Evolutionary conservation across 2,888 invertebrate genomes (phyloP), one percentile per base, ranked within the genome.

Genomic region (Nudaria mundana): DNA sequence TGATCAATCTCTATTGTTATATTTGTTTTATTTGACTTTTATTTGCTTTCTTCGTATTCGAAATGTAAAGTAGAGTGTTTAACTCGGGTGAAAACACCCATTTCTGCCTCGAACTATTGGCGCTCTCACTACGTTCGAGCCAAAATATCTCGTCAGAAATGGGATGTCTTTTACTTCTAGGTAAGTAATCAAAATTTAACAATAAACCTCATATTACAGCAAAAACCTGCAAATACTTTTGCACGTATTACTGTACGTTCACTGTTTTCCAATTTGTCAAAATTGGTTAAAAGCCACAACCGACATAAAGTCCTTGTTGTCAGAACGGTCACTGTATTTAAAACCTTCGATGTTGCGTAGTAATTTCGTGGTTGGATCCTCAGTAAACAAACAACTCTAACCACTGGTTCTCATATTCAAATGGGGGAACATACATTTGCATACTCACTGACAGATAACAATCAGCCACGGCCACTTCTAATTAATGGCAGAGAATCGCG

Each of bases 391-490:
- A 34, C 36, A 48, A 42, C 45, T 43, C 44, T 50, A 46, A 40
- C 53, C 45, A 36, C 44, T 18, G 11, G 24, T 12, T 31, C 14
- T 40, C 52, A 45, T 46, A 58, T 32, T 30, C 40, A 39, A 41
- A 35, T 44, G 18, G 25, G 52, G 59, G 62, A 61, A 66, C 72
- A 70, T 70, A 71, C 66, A 72, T 61, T 84, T 67, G 82, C 81
- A 82, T 83, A 83, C 65, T 66, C 66, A 71, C 79, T 78, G 81
- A 79, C 77, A 80, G 83, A 84, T 82, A 84, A 79, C 75, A 76
- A 83, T 83, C 84, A 71, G 63, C n/a, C 34, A 15, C 52, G 63
- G 64, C 71, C 59, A 64, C 68, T 76, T 72, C 79, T 84, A 83
- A 84, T 84, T 84, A 84, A 84, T 81, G 82, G 75, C 66, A 65